These are phyloP conservation scores for Diadema setosum DNA, from an alignment of 35 echinoderm and acorn worm species.

Conservation along the genomic window DNA sequence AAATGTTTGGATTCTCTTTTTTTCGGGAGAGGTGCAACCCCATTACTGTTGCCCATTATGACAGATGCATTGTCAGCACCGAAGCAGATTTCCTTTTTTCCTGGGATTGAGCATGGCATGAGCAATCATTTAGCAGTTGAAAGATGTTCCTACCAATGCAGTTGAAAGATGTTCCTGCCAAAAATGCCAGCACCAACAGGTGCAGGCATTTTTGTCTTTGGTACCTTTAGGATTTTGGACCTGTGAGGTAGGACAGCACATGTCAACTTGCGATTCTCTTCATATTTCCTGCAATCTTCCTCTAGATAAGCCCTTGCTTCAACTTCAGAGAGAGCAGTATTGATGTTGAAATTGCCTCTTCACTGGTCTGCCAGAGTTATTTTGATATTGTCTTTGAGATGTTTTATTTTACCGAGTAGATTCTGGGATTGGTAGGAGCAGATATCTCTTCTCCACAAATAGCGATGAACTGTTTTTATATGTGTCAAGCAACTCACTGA, in stretches of 20 bases:
- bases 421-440: not conserved
- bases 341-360: conserved; percentile 65
- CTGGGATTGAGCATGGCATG: conserved; percentile 35
- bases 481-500: not conserved
- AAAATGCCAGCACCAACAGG: conserved; percentile 38
- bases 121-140: conserved; percentile 33
- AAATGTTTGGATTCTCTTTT: conserved; percentile 17
- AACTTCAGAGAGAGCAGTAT: conserved; percentile 24
- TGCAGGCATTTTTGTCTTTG: conserved; percentile 59
- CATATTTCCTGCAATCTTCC: conserved; percentile 8
- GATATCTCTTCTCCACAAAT: not conserved
- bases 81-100: conserved; percentile 45
- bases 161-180: conserved; percentile 52
- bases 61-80: conserved; percentile 45
- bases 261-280: conserved; percentile 45
- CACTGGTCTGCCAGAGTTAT: conserved; percentile 22
- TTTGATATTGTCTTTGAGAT: no score
- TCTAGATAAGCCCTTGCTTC: conserved; percentile 24
- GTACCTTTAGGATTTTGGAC: conserved; percentile 26
- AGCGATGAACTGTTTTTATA: conserved; percentile 14
- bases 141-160: conserved; percentile 66
- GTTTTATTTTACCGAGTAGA: not conserved
- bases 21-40: conserved; percentile 24
- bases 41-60: conserved; percentile 28
- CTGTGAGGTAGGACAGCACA: conserved; percentile 69